Evolutionary conservation across 2,113 vertebrate species (phyloP), one percentile per base, ranked within the genome.

Genomic region (Atlantisia rogersi): DNA sequence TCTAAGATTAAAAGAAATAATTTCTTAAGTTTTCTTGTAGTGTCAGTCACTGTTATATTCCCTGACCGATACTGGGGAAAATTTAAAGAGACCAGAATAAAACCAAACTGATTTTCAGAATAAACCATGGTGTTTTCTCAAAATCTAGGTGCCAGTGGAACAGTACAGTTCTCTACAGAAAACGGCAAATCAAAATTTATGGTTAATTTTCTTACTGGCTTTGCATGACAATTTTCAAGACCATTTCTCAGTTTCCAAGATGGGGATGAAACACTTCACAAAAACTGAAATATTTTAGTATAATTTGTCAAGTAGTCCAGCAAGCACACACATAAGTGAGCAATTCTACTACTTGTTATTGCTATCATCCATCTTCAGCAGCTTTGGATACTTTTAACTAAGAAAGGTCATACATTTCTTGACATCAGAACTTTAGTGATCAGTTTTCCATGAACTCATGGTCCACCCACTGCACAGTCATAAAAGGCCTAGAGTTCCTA

Each of bases 271-370:
- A 52, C 9, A 9, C 11, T 52, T 76, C 4, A 74, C 15, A 14
- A 68, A 53, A 83, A 19, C 73, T 35, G 1, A 2, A 3, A 14
- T 29, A 53, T 58, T 52, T 74, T 12, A 53, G 1, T 25, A 55
- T 37, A 40, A 8, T 53, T 70, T 82, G 24, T 62, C 37, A 71
- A 76, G n/a, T n/a, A 52, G 10, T 24, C 5, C 14, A 76, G 9
- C 17, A 71, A 59, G 12, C 1, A 67, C 1, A 9, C 12, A 59
- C 1, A 0, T 13, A 67, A 32, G 15, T 15, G 12, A 62, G 6
- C 9, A 77, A 42, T 24, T 4, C 59, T 52, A 9, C 25, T 69
- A 18, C 9, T 48, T 60, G 5, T 15, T 48, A 58, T 48, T 60
- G 7, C 12, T 48, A 58, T 74, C 25, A 74, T 13, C 12, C 6